These are phyloP conservation scores for Aleiodes sp. DNA, from an alignment of 1,140 invertebrate species.

Conservation along the genomic window DNA sequence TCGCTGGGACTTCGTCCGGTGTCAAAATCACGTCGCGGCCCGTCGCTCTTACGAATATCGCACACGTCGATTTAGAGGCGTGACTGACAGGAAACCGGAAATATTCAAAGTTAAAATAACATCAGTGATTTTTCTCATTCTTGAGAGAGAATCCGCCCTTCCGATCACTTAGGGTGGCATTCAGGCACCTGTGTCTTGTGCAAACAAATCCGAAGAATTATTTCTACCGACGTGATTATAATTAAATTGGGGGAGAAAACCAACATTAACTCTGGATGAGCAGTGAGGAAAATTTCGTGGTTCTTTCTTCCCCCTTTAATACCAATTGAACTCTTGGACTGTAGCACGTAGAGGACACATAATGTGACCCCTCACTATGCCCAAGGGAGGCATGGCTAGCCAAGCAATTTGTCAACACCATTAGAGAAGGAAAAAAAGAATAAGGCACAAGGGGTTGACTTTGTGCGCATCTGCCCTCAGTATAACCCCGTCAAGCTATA, in stretches of 20 bases:
- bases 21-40: not conserved
- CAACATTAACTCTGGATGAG: not conserved
- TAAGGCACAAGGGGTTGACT: slow-evolving; percentile 57
- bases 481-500: slow-evolving; percentile 48
- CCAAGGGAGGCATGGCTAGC: slow-evolving; percentile 58
- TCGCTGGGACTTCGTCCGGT: slow-evolving; percentile 44
- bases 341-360: slow-evolving; percentile 42
- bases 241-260: not conserved
- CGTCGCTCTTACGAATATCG: not conserved
- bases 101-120: too few relatives aligned
- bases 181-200: too few relatives aligned
- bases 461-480: slow-evolving; percentile 58
- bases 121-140: not conserved
- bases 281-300: not conserved
- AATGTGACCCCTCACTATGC: slow-evolving; percentile 41
- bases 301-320: not conserved
- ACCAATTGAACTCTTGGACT: slow-evolving; percentile 27
- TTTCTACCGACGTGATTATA: not conserved
- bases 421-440: slow-evolving; percentile 46
- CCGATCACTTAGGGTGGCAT: too few relatives aligned
- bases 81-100: slow-evolving; percentile 29
- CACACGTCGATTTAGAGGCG: slow-evolving; percentile 7
- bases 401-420: slow-evolving; percentile 67
- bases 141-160: not conserved
- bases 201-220: too few relatives aligned